phyloP scores from a whole-genome alignment of 1,140 invertebrate genomes.

The Arion vulgaris region DNA sequence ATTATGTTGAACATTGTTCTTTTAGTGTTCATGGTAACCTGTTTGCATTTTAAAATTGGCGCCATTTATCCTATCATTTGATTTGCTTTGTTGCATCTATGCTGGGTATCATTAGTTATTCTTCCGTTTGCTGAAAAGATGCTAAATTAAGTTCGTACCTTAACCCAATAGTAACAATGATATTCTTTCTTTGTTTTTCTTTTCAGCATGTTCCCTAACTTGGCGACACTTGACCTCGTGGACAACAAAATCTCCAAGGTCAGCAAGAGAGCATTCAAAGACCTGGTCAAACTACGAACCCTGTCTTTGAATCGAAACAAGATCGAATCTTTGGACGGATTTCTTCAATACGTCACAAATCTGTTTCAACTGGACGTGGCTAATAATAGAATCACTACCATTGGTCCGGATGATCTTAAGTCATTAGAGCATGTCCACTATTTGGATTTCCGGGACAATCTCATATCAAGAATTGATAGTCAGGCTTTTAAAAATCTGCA shows the following conservation, averaged over 20 bases:
- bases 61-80: too few species aligned
- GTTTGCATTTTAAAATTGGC: too few species aligned
- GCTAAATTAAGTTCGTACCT: too few species aligned
- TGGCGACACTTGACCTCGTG: slow-evolving; percentile 76
- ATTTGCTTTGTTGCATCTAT: too few species aligned
- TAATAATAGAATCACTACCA: slow-evolving; percentile 80
- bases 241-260: slow-evolving; percentile 78
- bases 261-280: slow-evolving; percentile 72
- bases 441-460: slow-evolving; percentile 79
- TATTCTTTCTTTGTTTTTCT: too few species aligned
- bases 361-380: slow-evolving; percentile 83
- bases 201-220: slow-evolving; percentile 34
- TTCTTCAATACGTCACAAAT: slow-evolving; percentile 70
- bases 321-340: slow-evolving; percentile 63
- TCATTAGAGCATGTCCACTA: slow-evolving; percentile 66
- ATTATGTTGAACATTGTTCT: too few species aligned
- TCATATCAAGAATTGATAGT: slow-evolving; percentile 77
- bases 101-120: too few species aligned
- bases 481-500: slow-evolving; percentile 81
- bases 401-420: slow-evolving; percentile 84
- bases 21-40: too few species aligned
- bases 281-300: slow-evolving; percentile 67
- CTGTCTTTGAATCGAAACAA: slow-evolving; percentile 74
- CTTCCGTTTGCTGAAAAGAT: too few species aligned
- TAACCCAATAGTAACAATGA: too few species aligned